Conservation (phyloP, 1,140 invertebrate species). For the Drosophila azteca region DNA sequence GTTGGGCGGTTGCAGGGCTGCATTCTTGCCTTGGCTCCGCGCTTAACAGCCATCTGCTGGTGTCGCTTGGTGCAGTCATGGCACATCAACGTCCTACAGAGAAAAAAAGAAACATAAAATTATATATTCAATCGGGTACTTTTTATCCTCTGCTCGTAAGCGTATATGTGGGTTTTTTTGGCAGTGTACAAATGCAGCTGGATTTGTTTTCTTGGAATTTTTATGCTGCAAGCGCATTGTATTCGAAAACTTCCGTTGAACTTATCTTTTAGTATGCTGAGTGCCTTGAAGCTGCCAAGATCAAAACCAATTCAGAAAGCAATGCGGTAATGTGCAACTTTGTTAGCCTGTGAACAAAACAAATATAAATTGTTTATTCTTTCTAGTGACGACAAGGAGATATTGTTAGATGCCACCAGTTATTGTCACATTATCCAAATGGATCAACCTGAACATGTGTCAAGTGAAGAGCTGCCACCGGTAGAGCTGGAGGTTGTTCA, state of each 20-base stretch:
- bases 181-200: not conserved
- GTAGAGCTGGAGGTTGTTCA: not conserved
- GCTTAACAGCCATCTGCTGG: too few species aligned
- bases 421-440: slow-evolving; percentile 4
- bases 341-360: not conserved
- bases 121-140: too few species aligned
- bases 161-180: not conserved
- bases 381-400: slow-evolving; percentile 30
- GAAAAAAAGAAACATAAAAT: too few species aligned
- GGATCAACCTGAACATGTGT: not conserved
- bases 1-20: too few species aligned
- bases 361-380: too few species aligned
- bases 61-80: too few species aligned
- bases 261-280: slow-evolving; percentile 26
- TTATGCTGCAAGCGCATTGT: not conserved
- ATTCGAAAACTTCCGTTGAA: not conserved
- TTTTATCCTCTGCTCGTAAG: too few species aligned
- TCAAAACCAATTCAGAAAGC: not conserved
- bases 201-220: slow-evolving; percentile 2
- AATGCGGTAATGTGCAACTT: not conserved
- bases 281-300: slow-evolving; percentile 27
- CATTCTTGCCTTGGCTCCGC: too few species aligned
- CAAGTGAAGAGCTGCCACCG: not conserved
- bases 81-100: too few species aligned
- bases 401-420: slow-evolving; percentile 14